A percentile compares a stretch with the other conserved stretches of the same genome.
phyloP scores from a whole-genome alignment of 2,888 invertebrate genomes.

The Zygogramma bicolorata region DNA sequence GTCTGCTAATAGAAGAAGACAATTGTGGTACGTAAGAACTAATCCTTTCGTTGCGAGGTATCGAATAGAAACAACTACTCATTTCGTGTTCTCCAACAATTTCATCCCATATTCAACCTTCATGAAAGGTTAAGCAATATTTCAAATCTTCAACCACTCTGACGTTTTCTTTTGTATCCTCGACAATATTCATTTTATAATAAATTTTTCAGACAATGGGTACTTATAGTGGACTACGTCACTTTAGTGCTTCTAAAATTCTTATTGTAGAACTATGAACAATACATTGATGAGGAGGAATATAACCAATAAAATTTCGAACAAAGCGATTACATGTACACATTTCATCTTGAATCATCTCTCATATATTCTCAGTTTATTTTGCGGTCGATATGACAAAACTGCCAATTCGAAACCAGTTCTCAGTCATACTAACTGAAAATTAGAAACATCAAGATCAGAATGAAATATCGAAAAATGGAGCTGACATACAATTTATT shows the following conservation, averaged over 20 bases:
- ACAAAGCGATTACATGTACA: not conserved
- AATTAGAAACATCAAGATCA: too few species aligned
- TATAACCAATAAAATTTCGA: not conserved
- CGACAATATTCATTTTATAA: not conserved
- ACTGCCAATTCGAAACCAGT: too few species aligned
- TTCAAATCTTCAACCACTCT: not conserved
- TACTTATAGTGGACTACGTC: not conserved
- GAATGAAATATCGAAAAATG: too few species aligned
- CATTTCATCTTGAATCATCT: not conserved
- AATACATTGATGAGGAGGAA: not conserved
- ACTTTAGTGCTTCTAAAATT: not conserved
- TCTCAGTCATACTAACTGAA: too few species aligned
- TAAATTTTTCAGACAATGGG: conserved; percentile 20
- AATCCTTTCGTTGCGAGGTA: too few species aligned
- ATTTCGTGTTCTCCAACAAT: not conserved
- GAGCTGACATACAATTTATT: not conserved
- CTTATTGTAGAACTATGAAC: not conserved
- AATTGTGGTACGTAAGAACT: too few species aligned
- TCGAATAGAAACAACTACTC: not conserved
- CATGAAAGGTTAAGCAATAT: not conserved
- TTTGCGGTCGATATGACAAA: not conserved
- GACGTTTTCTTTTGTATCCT: conserved; percentile 10
- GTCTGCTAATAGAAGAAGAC: too few species aligned
- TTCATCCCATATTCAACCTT: not conserved
- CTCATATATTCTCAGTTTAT: not conserved